These are phyloP conservation scores for Chromis chromis DNA, from an alignment of 2,797 vertebrate genomes.

Conservation along the genomic window DNA sequence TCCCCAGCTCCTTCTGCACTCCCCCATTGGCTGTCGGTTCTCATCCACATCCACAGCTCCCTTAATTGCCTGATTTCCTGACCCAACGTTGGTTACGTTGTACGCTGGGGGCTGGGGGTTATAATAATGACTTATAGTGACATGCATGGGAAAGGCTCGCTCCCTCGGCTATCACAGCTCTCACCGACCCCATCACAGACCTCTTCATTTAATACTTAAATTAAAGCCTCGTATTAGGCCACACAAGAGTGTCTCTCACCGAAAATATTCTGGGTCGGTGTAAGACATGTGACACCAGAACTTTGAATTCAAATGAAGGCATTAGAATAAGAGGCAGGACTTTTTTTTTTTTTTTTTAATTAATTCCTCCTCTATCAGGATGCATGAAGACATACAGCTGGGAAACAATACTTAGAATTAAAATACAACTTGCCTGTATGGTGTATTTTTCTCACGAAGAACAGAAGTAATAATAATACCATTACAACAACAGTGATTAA, in stretches of 20 bases:
- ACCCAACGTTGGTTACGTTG: conserved; percentile 64
- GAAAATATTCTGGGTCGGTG: conserved; percentile 12
- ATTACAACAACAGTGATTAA: not conserved
- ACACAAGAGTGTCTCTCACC: not conserved
- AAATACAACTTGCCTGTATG: not conserved
- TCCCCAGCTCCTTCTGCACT: conserved; percentile 70
- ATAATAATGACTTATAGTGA: conserved; percentile 76
- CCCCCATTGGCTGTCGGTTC: conserved; percentile 77
- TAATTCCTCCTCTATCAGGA: not conserved
- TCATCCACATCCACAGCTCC: conserved; percentile 66
- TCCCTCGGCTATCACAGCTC: conserved; percentile 52
- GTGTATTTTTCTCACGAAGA: not conserved
- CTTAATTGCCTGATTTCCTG: conserved; percentile 77
- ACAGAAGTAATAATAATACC: not conserved
- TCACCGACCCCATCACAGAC: conserved; percentile 25
- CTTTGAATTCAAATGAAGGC: conserved; percentile 4
- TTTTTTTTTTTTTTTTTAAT: not conserved
- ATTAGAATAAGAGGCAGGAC: conserved; percentile 2
- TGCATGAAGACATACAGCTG: not conserved
- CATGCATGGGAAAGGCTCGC: conserved; percentile 61
- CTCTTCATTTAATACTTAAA: conserved; percentile 51
- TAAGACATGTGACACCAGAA: conserved; percentile 12
- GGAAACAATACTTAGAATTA: not conserved
- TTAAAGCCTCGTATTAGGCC: conserved; percentile 37
- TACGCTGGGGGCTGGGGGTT: conserved; percentile 55